Percentiles rank a stretch among this genome's conserved stretches.
Conservation (phyloP, 1,140 invertebrate genomes). For the Cataglyphis hispanica region DNA sequence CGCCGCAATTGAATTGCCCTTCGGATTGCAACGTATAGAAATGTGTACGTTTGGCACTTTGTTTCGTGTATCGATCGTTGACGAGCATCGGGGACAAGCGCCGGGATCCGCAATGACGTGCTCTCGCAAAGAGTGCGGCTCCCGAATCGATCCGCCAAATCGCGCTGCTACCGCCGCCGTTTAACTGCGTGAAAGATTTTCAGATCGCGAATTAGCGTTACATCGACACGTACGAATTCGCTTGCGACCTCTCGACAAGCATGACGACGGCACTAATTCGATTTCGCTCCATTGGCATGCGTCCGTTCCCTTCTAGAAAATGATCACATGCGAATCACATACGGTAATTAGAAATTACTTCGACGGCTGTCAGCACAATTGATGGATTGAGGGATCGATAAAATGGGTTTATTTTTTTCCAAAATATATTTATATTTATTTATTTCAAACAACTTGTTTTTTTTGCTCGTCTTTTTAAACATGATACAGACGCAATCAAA, state of each 20-base stretch:
- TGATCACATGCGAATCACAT: conserved; percentile 50
- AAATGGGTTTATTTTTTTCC: not conserved
- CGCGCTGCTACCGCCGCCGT: conserved; percentile 25
- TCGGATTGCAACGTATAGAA: conserved; percentile 81
- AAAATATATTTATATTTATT: not conserved
- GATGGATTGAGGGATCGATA: not conserved
- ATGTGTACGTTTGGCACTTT: conserved; percentile 75
- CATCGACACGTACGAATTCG: conserved; percentile 58
- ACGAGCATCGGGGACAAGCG: conserved; percentile 69
- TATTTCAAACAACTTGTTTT: not conserved
- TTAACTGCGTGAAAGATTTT: conserved; percentile 39
- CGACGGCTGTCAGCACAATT: not conserved
- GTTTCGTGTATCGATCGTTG: conserved; percentile 76
- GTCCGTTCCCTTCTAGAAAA: not conserved
- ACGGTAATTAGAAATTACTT: conserved; percentile 55
- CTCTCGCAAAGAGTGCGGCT: conserved; percentile 55
- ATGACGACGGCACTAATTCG: conserved; percentile 66
- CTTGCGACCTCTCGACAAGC: conserved; percentile 2
- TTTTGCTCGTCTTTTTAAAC: not conserved
- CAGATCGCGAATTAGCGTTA: conserved; percentile 38
- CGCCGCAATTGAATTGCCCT: conserved; percentile 82
- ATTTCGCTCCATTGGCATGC: conserved; percentile 45
- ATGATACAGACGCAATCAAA: not conserved
- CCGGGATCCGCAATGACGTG: conserved; percentile 52
- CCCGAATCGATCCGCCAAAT: conserved; percentile 64